Evolutionary conservation across 2,113 vertebrate genomes (phyloP), one percentile per base, ranked within the genome.

Genomic region (Emydocephalus ijimae): DNA sequence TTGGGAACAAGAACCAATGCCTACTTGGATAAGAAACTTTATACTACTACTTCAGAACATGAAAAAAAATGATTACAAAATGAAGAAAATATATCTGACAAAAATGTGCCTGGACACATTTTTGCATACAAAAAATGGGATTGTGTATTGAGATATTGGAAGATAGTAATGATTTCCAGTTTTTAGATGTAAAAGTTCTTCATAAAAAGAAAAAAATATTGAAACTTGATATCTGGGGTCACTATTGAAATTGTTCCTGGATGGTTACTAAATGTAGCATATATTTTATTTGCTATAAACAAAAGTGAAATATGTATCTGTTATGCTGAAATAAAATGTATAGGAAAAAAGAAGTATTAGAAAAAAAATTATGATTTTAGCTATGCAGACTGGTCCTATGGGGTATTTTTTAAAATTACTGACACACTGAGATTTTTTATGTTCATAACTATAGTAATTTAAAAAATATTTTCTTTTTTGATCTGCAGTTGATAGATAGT

Each of bases 401-500:
- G 18, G 69, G 18, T 39, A 81, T 21, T 81, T 64, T 61, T 29
- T 29, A 74, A 92, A 24, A 20, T 23, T 48, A n/a, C 39, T 88
- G 1, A 86, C 57, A 15, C 48, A 45, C 85, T 39, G 1, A 85
- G 45, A 85, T 89, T 85, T 50, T 48, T 74, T 5, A 54, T 96
- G 4, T 20, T 91, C 39, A 89, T 81, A 94, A 43, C 93, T 39
- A 48, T 92, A 89, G 43, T 87, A 87, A 93, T 89, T 18, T 29
- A 93, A 95, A n/a, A 1, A 26, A 2, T 0, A 92, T 55, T 57
- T 59, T 95, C 92, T 91, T 94, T 91, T 34, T 96, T 92, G 89
- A 59, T 93, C 81, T 96, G 55, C 96, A 98, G 98, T 90, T 94
- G 14, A 94, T 97, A 87, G 97, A 97, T 0, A 97, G 26, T 23